These are phyloP conservation scores for Menidia menidia DNA, from an alignment of 2,797 vertebrate genomes.

Conservation along the genomic window DNA sequence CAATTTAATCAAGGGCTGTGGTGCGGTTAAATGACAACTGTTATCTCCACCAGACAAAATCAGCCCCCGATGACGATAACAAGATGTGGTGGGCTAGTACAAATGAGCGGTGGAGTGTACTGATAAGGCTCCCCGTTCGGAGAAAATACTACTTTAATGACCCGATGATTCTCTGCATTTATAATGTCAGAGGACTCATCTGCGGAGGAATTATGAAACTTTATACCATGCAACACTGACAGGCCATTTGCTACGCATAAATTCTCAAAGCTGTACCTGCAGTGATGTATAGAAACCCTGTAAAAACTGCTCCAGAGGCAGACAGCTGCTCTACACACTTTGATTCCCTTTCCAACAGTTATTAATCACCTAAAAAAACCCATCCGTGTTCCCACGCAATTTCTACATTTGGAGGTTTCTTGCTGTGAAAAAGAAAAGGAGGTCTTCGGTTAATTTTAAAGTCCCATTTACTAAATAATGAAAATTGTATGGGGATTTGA, in stretches of 20 bases:
- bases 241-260: slow-evolving; percentile 58
- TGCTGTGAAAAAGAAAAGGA: no score
- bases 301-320: slow-evolving; percentile 25
- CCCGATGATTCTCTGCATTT: slow-evolving; percentile 75
- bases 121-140: slow-evolving; percentile 61
- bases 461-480: not conserved
- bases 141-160: slow-evolving; percentile 73
- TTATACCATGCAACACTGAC: slow-evolving; percentile 46
- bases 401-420: not conserved
- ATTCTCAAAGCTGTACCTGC: slow-evolving; percentile 41
- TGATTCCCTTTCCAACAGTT: not conserved
- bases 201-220: slow-evolving; percentile 66
- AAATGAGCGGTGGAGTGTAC: slow-evolving; percentile 55
- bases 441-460: not conserved
- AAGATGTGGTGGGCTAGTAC: slow-evolving; percentile 70
- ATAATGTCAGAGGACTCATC: slow-evolving; percentile 60
- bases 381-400: not conserved
- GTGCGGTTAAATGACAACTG: slow-evolving; percentile 65
- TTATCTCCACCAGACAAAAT: slow-evolving; percentile 66
- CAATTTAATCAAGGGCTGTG: slow-evolving; percentile 67
- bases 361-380: not conserved
- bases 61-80: slow-evolving; percentile 63
- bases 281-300: slow-evolving; percentile 21
- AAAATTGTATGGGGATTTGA: not conserved
- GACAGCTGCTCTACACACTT: slow-evolving; percentile 14